Base-by-base conservation (phyloP, 53 echinoderm and acorn worm species). In the Crossaster papposus region DNA sequence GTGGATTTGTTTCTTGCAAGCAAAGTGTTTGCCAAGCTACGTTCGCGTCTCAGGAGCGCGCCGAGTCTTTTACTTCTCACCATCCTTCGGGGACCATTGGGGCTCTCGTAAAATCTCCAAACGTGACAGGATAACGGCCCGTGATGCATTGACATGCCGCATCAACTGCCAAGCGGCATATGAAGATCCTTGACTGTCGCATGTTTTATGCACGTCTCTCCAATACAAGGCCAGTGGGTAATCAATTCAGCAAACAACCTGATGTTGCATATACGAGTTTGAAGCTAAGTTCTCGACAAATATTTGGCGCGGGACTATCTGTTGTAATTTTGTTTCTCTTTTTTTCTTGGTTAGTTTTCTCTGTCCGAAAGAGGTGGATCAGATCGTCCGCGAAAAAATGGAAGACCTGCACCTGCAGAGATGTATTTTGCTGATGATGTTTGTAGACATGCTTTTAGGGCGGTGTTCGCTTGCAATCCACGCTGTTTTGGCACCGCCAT, bases 241-340 rank as follows among this genome's bases (percentile, higher is more conserved):
- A 83, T 83, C 83, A 70, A 83, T 83, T 65, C 64, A 44, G 70
- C 65, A 83, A 83, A 83, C 36, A 65, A 10, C 83, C 36, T 11
- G 8, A 38, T 38, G 24, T 31, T 35, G 36, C 50, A 44, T 20
- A 82, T 15, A 65, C 33, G 83, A 70, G 68, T 54, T 37, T 70
- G 65, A 83, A 26, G 36, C 44, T n/a, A 50, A 83, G 83, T 50
- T 70, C 83, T 65, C 68, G 38, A 33, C 83, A 83, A 83, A 83
- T 83, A 83, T 83, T 65, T 83, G 65, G 65, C 70, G n/a, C 65
- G 83, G 38, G 83, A 37, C 83, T 26, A 44, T 44, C 44, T 44
- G 44, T 44, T 44, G 44, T 44, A 44, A 44, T 7, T 9, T 44
- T 44, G 5, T 44, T 7, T 44, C 9, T 44, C 44, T 44, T 44